Evolutionary conservation across 2,113 vertebrate species (phyloP).

Genomic region (Lynx canadensis): DNA sequence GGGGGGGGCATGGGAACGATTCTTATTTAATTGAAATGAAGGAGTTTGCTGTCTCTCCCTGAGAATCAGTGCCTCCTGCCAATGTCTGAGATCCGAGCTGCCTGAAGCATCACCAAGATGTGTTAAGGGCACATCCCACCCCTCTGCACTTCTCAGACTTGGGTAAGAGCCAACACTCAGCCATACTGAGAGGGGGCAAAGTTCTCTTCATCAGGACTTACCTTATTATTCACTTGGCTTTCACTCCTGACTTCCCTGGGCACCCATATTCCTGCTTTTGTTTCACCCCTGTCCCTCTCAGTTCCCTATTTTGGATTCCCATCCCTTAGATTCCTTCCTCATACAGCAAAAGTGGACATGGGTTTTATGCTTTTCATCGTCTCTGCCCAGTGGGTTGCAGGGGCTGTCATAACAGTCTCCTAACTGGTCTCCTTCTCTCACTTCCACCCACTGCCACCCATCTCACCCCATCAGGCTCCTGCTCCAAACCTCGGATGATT

Average conservation of each 20-base stretch:
- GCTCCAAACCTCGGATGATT: neutral
- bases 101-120: neutral
- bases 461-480: neutral
- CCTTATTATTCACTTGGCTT: neutral
- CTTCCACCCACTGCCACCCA: neutral
- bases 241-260: neutral
- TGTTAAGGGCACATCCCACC: neutral
- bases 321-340: neutral
- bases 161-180: neutral
- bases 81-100: neutral
- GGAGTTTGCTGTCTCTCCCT: neutral
- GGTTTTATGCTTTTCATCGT: neutral
- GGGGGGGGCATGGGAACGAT: neutral
- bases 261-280: neutral
- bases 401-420: neutral
- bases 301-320: neutral
- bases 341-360: neutral
- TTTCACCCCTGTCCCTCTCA: neutral
- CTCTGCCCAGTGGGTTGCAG: neutral
- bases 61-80: neutral
- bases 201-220: neutral
- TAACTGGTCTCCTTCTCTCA: neutral
- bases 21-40: conserved; percentile 60
- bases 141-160: neutral
- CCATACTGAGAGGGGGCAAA: neutral